phyloP scores from a whole-genome alignment of 2,888 invertebrate species.

The Phymatocera aterrima region DNA sequence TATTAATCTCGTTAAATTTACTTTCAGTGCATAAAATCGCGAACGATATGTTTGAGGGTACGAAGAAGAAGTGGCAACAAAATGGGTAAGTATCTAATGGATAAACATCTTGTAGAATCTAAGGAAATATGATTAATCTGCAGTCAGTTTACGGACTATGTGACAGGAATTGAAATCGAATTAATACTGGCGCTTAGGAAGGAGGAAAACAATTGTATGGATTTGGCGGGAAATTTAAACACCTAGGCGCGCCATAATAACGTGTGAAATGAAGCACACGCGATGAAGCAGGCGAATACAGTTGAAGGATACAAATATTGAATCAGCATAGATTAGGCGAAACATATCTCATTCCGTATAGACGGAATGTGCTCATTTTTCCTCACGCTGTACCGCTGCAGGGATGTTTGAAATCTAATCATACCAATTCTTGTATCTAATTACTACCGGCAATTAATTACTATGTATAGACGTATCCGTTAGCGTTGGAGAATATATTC shows the following conservation, averaged over 20 bases:
- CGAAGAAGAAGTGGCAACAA: slow-evolving; percentile 92
- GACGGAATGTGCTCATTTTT: too few relatives aligned
- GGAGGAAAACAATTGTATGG: too few relatives aligned
- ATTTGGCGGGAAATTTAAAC: too few relatives aligned
- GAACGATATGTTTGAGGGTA: slow-evolving; percentile 95
- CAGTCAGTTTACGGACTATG: not conserved
- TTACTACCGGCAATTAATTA: slow-evolving; percentile 13
- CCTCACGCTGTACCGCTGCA: not conserved
- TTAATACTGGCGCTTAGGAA: too few relatives aligned
- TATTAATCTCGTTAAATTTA: slow-evolving; percentile 61
- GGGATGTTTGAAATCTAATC: slow-evolving; percentile 6
- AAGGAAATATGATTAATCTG: not conserved
- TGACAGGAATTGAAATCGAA: too few relatives aligned
- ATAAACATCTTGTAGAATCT: not conserved
- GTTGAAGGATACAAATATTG: too few relatives aligned
- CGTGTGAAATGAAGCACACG: too few relatives aligned
- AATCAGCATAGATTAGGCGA: too few relatives aligned
- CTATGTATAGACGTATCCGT: not conserved
- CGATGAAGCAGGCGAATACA: too few relatives aligned
- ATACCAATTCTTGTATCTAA: slow-evolving; percentile 22
- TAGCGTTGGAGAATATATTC: not conserved
- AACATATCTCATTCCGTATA: too few relatives aligned
- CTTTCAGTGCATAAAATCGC: slow-evolving; percentile 95
- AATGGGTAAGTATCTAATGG: slow-evolving; percentile 84
- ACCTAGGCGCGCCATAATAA: too few relatives aligned